Evolutionary conservation across 2,888 invertebrate species (phyloP), one percentile per base, ranked within the genome.

Genomic region (Eurois occulta): DNA sequence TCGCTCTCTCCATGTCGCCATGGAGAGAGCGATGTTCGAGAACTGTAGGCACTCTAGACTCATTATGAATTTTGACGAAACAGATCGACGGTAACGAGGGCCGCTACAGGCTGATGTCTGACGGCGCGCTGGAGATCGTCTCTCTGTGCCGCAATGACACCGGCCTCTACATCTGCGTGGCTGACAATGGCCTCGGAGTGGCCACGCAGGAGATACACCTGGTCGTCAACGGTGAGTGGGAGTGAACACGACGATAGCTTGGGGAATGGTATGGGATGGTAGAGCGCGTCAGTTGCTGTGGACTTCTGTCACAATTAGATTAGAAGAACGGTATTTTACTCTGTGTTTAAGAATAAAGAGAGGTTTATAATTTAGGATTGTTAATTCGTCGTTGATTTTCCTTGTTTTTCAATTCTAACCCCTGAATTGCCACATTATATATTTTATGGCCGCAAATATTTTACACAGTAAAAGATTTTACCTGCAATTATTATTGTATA

Each of bases 111-210:
- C 96, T 98, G 79, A 93, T 97, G 60, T 95, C 97, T 0, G 98
- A 98, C 90, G 98, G 98, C 28, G 97, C 98, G 3, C 96, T 99
- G 72, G 98, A 99, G 94, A 99, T 99, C 82, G 97, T 98, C 28
- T 98, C 98, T 60, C 97, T 99, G 46, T 98, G 98, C 91, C 97
- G 97, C 86, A 97, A 98, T 75, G 99, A 99, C 94, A 97, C 98
- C 38, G 99, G 99, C 58, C 97, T 98, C 21, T 99, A 99, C 94
- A 97, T 98, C 98, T 13, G 99, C 99, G 5, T 94, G 35, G 35
- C 35, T 35, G 35, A 35, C 35, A 35, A 35, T 35, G 35, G 35
- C 4, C 35, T 98, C 43, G 98, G 98, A 28, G 94, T 97, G 68
- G 97, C 98, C 24, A 97, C 97, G 52, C 97, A 97, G 89, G 97